Evolutionary conservation across 2,113 vertebrate genomes (phyloP), one percentile per base, ranked within the genome.

Genomic region (Halcyon malimbica): DNA sequence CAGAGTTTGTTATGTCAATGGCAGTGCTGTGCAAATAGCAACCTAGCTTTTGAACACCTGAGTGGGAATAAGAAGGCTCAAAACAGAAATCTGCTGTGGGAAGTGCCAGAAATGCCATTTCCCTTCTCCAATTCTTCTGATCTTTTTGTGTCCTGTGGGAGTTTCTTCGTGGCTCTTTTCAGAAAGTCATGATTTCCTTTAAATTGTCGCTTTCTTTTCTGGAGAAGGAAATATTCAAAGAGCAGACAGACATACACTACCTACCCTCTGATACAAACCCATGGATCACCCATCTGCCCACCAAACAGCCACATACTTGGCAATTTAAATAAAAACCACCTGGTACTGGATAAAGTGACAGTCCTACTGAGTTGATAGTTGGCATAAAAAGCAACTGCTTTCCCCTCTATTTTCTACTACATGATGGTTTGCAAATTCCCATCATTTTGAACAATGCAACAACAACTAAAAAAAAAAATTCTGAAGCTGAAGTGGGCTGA

Each of bases 1-100:
- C 69, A 93, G 84, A 88, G 48, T 73, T 87, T 85, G 57, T 77
- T 78, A 10, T 91, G 83, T 57, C 75, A 79, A 1, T 76, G 85
- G 62, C 44, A 90, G 67, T 65, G 65, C 73, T 71, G 81, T 93
- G 89, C 62, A 94, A 91, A 93, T 93, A 84, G 10, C 87, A 93
- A n/a, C 83, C 67, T 85, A 67, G 17, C 26, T 83, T 15, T 69
- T 46, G 39, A 92, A 62, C 67, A 94, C 79, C 63, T 90, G 74
- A 79, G 62, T 44, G 90, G 78, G 83, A 95, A 83, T 65, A 85
- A 87, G 78, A 76, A 90, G 15, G 48, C 69, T 94, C 80, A 82
- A 60, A 94, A 74, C 0, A 0, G 73, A 91, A 51, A 87, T 86
- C 46, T 88, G 67, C 70, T 31, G 46, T 65, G 37, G 57, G 69